Percentiles rank a stretch among this genome's conserved stretches.
phyloP scores from a whole-genome alignment of 2,797 vertebrate genomes.

The Gymnoscopelus braueri region DNA sequence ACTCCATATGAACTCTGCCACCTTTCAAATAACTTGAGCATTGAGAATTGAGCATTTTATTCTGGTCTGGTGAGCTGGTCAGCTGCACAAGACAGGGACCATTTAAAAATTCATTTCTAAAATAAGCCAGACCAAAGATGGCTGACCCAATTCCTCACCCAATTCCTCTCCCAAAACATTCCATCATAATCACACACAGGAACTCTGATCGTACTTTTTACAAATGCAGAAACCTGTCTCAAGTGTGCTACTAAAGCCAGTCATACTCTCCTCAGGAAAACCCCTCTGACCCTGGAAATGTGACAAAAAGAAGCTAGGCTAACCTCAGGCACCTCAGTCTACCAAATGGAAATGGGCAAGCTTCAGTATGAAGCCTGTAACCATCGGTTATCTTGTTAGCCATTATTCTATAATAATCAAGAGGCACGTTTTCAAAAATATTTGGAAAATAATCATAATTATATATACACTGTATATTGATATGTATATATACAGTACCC shows the following conservation, averaged over 20 bases:
- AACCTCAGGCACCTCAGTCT: constrained; percentile 14
- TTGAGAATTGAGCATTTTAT: constrained; percentile 11
- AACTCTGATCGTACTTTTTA: constrained; percentile 43
- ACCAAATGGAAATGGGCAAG: constrained; percentile 27
- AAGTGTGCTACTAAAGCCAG: constrained; percentile 40
- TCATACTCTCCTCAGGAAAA: constrained; percentile 41
- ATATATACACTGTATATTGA: too few species aligned
- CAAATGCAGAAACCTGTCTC: constrained; percentile 47
- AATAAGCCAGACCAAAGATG: neutral
- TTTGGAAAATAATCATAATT: too few species aligned
- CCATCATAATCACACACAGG: constrained; percentile 22
- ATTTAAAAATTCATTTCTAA: neutral
- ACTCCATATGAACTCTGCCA: constrained; percentile 2
- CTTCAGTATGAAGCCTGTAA: neutral
- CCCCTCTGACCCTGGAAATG: constrained; percentile 34
- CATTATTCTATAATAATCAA: too few species aligned
- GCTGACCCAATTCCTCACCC: constrained; percentile 30
- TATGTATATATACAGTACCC: too few species aligned
- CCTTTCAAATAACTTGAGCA: neutral
- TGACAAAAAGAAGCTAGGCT: constrained; percentile 15
- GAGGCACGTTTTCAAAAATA: too few species aligned
- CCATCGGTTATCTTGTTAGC: too few species aligned
- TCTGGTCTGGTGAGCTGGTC: constrained; percentile 12
- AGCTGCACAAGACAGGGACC: neutral
- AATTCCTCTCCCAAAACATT: constrained; percentile 6